Evolutionary conservation across 2,113 vertebrate species (phyloP).

Genomic region (Seriola aureovittata): DNA sequence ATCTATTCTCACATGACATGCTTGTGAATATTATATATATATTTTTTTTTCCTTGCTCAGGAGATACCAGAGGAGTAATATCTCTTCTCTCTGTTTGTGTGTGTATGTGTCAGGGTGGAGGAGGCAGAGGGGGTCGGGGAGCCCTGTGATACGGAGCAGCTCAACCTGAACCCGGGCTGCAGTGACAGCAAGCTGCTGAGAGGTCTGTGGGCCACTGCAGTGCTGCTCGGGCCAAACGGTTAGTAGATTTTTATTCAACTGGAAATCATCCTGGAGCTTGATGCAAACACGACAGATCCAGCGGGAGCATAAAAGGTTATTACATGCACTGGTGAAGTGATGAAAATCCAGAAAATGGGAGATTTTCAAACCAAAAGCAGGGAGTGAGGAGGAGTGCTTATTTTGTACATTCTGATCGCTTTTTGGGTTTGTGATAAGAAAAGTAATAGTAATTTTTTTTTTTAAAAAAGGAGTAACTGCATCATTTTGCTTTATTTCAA

Average conservation of each 20-base stretch:
- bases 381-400: too few species aligned
- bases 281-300: background rate
- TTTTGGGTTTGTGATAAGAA: too few species aligned
- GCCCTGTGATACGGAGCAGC: slow-evolving; percentile 90
- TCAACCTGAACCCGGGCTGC: slow-evolving; percentile 89
- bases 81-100: slow-evolving; percentile 30
- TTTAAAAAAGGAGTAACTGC: too few species aligned
- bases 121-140: slow-evolving; percentile 92
- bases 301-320: too few species aligned
- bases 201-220: slow-evolving; percentile 89
- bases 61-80: background rate
- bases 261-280: background rate
- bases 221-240: slow-evolving; percentile 89
- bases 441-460: too few species aligned
- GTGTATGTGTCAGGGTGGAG: slow-evolving; percentile 86
- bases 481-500: too few species aligned
- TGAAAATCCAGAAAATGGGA: too few species aligned
- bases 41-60: background rate
- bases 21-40: background rate
- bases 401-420: too few species aligned
- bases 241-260: slow-evolving; percentile 59
- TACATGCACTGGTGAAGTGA: too few species aligned
- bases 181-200: slow-evolving; percentile 90
- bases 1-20: background rate
- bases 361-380: too few species aligned